Evolutionary conservation across 2,113 vertebrate genomes (phyloP), one percentile per base, ranked within the genome.

Genomic region (Apistogramma diplotaenia): DNA sequence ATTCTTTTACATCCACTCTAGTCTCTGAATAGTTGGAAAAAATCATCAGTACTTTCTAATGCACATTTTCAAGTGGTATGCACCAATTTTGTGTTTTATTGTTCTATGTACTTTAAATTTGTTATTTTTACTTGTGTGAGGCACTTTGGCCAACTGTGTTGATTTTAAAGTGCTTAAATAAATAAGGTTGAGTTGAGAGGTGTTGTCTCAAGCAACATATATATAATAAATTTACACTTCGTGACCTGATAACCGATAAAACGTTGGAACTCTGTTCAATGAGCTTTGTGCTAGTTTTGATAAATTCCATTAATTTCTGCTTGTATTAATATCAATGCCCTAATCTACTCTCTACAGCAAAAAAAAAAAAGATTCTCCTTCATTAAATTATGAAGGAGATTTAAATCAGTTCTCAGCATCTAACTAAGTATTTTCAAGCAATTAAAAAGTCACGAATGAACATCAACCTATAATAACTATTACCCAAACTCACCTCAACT

Each of bases 1-100:
- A 99, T 80, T 99, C 98, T 88, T 99, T 98, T 54, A 99, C 98
- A 92, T 99, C 97, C 74, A 99, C 98, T 96, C 98, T 96, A 7
- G 98, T 99, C 94, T 99, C 98, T 99, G 85, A 21, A 61, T 3
- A 40, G 6, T 58, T 5, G 31, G 21, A 37, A 23, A 55, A 65
- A 40, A 46, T 7, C 18, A 31, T 46, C 43, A 70, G 4, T 18
- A 19, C n/a, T 65, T 31, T 7, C 54, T 60, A 37, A 37, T 16
- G 23, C 59, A 54, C 10, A 60, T 27, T 59, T 12, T 37, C 19
- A 43, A 25, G 5, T 27, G 8, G 2, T 35, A 9, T 35, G 8
- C 33, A 9, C 7, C 7, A 35, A 8, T 35, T 35, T 8, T 35
- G 33, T 9, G 33, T 35, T 35, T 35, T 35, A 35, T 35, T 35